phyloP scores from a whole-genome alignment of 2,888 invertebrate genomes.

The Mimas tiliae region DNA sequence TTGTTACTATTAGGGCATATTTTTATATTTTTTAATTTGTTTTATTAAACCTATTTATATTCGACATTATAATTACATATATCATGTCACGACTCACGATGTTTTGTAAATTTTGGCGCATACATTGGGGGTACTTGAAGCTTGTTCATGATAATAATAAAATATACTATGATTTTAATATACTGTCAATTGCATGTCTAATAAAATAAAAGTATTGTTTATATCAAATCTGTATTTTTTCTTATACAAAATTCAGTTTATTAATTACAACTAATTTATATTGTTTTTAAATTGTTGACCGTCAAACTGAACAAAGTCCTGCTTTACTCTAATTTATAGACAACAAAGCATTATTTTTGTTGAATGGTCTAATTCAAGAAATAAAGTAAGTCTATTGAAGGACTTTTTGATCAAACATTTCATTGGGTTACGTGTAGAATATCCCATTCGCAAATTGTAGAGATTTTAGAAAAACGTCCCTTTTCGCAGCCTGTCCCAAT shows the following conservation, averaged over 20 bases:
- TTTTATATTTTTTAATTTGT: slow-evolving; percentile 43
- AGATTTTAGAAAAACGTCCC: too few species aligned
- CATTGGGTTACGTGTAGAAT: too few species aligned
- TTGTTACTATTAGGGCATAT: slow-evolving; percentile 34
- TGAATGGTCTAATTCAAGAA: neutral
- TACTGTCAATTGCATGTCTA: slow-evolving; percentile 39
- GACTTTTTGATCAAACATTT: too few species aligned
- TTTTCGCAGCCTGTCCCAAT: too few species aligned
- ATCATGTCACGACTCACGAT: slow-evolving; percentile 24
- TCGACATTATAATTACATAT: slow-evolving; percentile 1
- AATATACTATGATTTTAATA: slow-evolving; percentile 45
- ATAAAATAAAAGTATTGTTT: slow-evolving; percentile 53
- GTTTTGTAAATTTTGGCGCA: slow-evolving; percentile 59
- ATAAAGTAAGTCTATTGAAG: too few species aligned
- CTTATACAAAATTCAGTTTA: slow-evolving; percentile 38
- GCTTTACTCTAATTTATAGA: slow-evolving; percentile 39
- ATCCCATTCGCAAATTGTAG: too few species aligned
- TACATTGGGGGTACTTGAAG: slow-evolving; percentile 51
- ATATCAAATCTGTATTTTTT: slow-evolving; percentile 57
- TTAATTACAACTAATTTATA: slow-evolving; percentile 37
- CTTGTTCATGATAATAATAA: slow-evolving; percentile 53
- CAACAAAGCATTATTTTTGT: slow-evolving; percentile 24
- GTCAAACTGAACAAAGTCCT: slow-evolving; percentile 41
- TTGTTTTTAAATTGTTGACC: slow-evolving; percentile 35
- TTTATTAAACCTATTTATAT: slow-evolving; percentile 26